Base-by-base conservation (phyloP, 1,140 invertebrate genomes). In the Hydropsyche tenuis region DNA sequence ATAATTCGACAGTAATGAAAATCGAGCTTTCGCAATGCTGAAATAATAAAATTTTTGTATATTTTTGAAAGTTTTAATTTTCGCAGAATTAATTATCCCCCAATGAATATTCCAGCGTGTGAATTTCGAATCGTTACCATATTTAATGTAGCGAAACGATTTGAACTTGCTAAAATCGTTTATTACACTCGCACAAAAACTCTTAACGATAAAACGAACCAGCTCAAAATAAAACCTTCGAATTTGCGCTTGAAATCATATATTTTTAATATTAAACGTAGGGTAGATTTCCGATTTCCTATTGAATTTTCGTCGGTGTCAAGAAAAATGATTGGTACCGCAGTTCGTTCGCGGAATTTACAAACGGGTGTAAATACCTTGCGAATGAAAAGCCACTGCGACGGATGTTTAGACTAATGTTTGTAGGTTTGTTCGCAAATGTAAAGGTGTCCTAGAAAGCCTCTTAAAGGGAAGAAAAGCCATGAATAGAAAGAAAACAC, bases 361-460 rank as follows among this genome's bases (percentile, higher is more conserved):
- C 18, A 14, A 14, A 5, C 5, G 46, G 14, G 20, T 63, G 60
- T 63, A 63, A 63, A 63, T 63, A 63, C 9, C 27, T 23, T 60
- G 2, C 25, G 18, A 23, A 23, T 23, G 11, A 60, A 25, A 25
- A 22, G 60, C 11, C 30, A 37, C 3, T 9, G 3, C 30, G 3
- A 9, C 30, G 30, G 20, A 63, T 63, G 60, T 63, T 63, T 63
- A 46, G 64, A 46, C 64, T 66, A 46, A 66, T 66, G 64, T 64
- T 64, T 27, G 62, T 42, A 16, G 62, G 5, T 30, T 64, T 64
- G 25, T 66, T 46, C 37, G 43, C n/a, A 66, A 43, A 66, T 46
- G 43, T 66, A 66, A 66, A 66, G 64, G 64, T 66, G 64, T 66
- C 64, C 64, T 66, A 66, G 64, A 66, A 66, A 66, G 64, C 64